Percentiles rank a stretch among this genome's conserved stretches.
Evolutionary conservation across 2,797 vertebrate species (phyloP).

Genomic region (Takifugu rubripes): DNA sequence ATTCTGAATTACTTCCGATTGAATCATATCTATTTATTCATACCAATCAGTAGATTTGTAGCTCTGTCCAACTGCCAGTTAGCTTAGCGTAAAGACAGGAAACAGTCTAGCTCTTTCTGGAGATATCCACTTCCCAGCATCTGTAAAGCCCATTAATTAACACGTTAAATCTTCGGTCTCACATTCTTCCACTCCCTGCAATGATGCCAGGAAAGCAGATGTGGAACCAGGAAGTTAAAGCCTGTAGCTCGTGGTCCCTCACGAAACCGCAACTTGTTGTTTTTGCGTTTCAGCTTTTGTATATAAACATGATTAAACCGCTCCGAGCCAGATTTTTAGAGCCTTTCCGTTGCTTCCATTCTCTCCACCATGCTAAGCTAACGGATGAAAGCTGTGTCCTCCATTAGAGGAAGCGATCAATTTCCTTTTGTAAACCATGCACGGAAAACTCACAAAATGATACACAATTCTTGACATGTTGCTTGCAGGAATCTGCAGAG

Average conservation of each 20-base stretch:
- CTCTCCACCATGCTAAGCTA: conserved; percentile 3
- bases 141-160: conserved; percentile 7
- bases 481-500: background rate
- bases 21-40: background rate
- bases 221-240: background rate
- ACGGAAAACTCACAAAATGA: no score
- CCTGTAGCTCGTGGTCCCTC: background rate
- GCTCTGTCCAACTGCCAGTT: background rate
- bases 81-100: conserved; percentile 11
- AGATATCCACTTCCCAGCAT: background rate
- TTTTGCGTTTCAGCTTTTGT: background rate
- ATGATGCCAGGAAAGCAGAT: background rate
- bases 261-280: background rate
- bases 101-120: background rate
- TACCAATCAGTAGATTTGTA: background rate
- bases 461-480: background rate
- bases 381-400: background rate
- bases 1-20: background rate
- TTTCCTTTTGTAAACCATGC: no score
- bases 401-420: no score
- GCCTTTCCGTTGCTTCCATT: background rate
- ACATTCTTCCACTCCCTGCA: background rate
- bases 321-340: background rate
- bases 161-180: background rate
- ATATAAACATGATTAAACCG: background rate